These are phyloP conservation scores for Heterotilapia buettikoferi DNA, from an alignment of 2,113 vertebrate species.

Conservation along the genomic window DNA sequence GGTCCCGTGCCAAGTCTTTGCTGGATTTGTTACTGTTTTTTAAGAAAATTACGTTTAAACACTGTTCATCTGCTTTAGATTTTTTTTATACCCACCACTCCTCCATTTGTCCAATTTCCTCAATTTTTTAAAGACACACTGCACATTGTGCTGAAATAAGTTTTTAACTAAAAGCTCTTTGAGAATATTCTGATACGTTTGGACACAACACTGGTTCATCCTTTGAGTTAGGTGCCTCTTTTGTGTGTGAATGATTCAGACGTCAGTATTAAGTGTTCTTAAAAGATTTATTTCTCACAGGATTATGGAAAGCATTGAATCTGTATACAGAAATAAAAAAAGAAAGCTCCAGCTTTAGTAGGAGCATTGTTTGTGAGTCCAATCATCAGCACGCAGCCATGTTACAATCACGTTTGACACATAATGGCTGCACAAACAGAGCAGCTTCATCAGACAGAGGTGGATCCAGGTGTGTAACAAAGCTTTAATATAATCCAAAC, in stretches of 20 bases:
- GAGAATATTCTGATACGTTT: background rate
- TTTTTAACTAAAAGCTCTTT: background rate
- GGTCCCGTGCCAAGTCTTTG: background rate
- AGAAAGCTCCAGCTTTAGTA: background rate
- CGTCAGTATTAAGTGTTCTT: background rate
- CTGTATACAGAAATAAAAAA: constrained; percentile 14
- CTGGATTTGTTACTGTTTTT: background rate
- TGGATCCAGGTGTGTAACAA: background rate
- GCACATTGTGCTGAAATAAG: background rate
- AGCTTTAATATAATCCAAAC: background rate
- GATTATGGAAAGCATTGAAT: background rate
- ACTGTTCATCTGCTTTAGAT: background rate
- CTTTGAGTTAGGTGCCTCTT: background rate
- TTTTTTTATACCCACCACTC: background rate
- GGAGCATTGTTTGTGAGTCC: background rate
- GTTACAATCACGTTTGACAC: background rate
- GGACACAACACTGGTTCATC: background rate
- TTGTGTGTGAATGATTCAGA: background rate
- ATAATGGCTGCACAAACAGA: background rate
- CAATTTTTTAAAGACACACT: background rate
- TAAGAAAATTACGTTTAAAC: background rate
- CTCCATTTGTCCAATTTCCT: background rate
- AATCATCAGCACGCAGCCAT: background rate
- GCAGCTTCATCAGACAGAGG: background rate
- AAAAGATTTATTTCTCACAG: constrained; percentile 39